Conservation (phyloP, 1,140 invertebrate species). For the Drosophila lowei region DNA sequence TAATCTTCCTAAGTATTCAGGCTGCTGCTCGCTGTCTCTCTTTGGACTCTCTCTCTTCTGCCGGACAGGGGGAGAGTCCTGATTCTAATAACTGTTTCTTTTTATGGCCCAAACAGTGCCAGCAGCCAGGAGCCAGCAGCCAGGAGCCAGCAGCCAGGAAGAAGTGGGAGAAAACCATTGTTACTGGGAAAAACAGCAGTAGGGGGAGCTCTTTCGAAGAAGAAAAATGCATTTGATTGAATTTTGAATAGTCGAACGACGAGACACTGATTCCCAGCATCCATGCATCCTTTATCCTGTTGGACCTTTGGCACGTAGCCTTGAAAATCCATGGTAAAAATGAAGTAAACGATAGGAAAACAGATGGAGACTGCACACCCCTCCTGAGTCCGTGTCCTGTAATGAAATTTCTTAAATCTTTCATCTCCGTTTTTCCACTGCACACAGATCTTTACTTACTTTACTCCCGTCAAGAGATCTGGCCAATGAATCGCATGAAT, state of each 20-base stretch:
- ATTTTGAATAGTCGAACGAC: conserved; percentile 59
- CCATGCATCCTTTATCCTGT: conserved; percentile 6
- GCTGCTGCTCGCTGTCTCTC: not conserved
- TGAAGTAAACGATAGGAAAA: conserved; percentile 20
- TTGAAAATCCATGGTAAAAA: conserved; percentile 11
- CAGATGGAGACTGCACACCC: not conserved
- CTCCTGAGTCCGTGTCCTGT: no score
- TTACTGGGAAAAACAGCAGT: no score
- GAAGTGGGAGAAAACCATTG: not conserved
- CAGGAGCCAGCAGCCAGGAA: not conserved
- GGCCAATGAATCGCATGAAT: no score
- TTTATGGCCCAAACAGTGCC: conserved; percentile 55
- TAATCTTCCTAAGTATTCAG: conserved; percentile 27
- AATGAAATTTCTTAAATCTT: no score
- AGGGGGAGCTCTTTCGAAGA: conserved; percentile 1
- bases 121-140: not conserved
- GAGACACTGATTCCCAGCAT: conserved; percentile 4
- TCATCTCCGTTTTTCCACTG: no score
- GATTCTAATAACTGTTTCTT: conserved; percentile 63
- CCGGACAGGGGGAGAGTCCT: conserved; percentile 13
- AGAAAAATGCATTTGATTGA: conserved; percentile 64
- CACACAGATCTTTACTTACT: no score
- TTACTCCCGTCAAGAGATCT: no score
- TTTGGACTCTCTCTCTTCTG: not conserved
- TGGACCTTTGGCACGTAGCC: conserved; percentile 27